Evolutionary conservation across 2,888 invertebrate genomes (phyloP), one percentile per base, ranked within the genome.

Genomic region (Dioctria rufipes): DNA sequence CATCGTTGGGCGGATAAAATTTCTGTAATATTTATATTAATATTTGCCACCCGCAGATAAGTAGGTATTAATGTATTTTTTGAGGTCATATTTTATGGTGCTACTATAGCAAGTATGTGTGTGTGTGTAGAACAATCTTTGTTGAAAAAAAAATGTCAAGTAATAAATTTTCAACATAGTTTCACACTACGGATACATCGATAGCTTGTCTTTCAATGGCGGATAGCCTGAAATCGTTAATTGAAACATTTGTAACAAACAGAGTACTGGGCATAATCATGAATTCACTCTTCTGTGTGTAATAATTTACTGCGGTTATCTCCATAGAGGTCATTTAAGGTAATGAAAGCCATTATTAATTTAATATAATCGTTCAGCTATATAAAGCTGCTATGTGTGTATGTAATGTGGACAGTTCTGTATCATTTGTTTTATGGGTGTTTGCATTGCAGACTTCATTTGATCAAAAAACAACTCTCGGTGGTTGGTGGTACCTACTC

Each of bases 321-420:
- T 73, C 73, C 11, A 37, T 40, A 54, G 58, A n/a, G 43, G 39
- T 58, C 11, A 42, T 73, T 58, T 42, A 42, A 58, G 8, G 54
- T 58, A 73, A 73, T 73, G 39, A 58, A 73, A 73, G 8, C 39
- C 42, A 58, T 58, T 69, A 69, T 69, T 60, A 60, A 73, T 73
- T 73, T 54, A 60, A 60, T 73, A 73, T 58, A 73, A 3, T 13
- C 8, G 60, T 39, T n/a, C 0, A 13, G 13, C n/a, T 25, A 25
- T 40, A 42, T 37, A 42, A n/a, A 42, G 40, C 4, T 11, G 25
- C 25, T 25, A 51, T 54, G 13, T 39, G 54, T 73, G 60, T 73
- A 39, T 43, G 60, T 51, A 43, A 25, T 42, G 43, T 9, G 54
- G 37, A 13, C 58, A 43, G 9, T 37, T 42, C 13, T 13, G 5